These are phyloP conservation scores for Danio choprae DNA, from an alignment of 2,797 vertebrate species.

Conservation along the genomic window DNA sequence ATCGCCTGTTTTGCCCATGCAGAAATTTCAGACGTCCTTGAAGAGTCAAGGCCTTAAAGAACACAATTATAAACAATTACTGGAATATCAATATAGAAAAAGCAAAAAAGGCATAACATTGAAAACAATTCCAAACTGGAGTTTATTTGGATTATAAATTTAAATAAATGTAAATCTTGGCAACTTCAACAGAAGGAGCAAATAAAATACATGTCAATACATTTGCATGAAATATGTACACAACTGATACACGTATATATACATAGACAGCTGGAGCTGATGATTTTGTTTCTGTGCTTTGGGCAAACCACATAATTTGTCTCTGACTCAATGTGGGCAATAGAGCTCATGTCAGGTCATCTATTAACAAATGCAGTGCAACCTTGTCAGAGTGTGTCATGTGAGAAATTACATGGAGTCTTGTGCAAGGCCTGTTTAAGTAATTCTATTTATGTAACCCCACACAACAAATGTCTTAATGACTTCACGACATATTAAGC, in stretches of 20 bases:
- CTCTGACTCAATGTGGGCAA: constrained; percentile 8
- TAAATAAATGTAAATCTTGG: too few relatives aligned
- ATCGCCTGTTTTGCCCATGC: constrained; percentile 75
- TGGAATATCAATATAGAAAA: background rate
- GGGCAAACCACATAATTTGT: constrained; percentile 18
- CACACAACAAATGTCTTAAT: constrained; percentile 8
- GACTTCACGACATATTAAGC: background rate
- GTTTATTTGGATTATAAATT: background rate
- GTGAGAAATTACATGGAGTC: background rate
- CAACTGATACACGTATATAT: background rate
- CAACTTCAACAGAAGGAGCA: background rate
- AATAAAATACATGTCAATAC: background rate
- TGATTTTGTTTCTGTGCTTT: constrained; percentile 17
- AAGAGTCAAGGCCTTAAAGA: constrained; percentile 79
- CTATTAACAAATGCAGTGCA: background rate
- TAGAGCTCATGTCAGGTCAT: constrained; percentile 1
- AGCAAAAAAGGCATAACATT: background rate
- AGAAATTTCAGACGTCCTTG: constrained; percentile 82
- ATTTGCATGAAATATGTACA: background rate
- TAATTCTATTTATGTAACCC: background rate
- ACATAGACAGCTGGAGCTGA: constrained; percentile 7
- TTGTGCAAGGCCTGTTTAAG: background rate
- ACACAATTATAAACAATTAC: background rate
- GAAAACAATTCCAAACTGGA: background rate
- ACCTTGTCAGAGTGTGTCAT: constrained; percentile 1